Conservation (phyloP, 2,888 invertebrate genomes). For the Drosophila falleni region DNA sequence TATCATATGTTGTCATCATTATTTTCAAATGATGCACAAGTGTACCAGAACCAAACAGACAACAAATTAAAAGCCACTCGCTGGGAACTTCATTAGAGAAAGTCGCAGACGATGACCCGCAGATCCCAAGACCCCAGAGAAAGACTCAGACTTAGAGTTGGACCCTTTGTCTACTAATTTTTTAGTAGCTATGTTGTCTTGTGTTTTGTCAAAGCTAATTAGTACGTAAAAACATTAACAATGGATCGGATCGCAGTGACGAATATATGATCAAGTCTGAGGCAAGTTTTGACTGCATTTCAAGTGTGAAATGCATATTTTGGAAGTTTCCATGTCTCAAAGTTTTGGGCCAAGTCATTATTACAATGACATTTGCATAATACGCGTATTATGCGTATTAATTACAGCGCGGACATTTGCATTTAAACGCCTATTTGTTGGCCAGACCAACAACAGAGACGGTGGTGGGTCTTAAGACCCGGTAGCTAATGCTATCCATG, state of each 20-base stretch:
- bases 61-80: constrained; percentile 68
- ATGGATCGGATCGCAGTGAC: constrained; percentile 64
- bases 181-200: constrained; percentile 70
- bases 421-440: constrained; percentile 80
- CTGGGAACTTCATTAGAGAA: constrained; percentile 80
- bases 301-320: constrained; percentile 76
- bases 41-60: constrained; percentile 40
- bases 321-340: constrained; percentile 16
- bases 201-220: constrained; percentile 83
- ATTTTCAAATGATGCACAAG: constrained; percentile 57
- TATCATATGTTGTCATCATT: constrained; percentile 74
- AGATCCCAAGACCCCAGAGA: constrained; percentile 31
- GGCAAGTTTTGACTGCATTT: constrained; percentile 41
- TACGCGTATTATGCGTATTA: constrained; percentile 81
- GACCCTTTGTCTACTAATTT: constrained; percentile 67
- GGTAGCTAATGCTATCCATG: constrained; percentile 62
- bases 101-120: constrained; percentile 67
- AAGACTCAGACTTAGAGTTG: constrained; percentile 6
- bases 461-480: constrained; percentile 61
- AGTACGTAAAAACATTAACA: constrained; percentile 78
- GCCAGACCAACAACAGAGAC: constrained; percentile 37
- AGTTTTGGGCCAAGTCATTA: constrained; percentile 69
- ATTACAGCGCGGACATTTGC: constrained; percentile 80
- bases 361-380: constrained; percentile 77
- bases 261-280: constrained; percentile 66